Evolutionary conservation across 1,140 invertebrate species (phyloP).

Genomic region (Nilaparvata lugens): DNA sequence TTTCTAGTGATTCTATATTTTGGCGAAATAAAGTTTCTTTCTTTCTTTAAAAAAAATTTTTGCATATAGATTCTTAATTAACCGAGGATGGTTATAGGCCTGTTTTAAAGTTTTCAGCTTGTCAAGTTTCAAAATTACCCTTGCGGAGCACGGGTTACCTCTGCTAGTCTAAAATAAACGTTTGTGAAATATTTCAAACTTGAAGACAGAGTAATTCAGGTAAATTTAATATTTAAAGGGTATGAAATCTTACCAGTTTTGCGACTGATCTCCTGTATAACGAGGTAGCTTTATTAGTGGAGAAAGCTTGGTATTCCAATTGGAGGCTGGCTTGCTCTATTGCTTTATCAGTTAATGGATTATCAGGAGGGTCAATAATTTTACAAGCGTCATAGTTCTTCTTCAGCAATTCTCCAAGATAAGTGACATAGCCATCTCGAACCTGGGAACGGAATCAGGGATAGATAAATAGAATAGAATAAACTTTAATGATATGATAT

Average conservation of each 20-base stretch:
- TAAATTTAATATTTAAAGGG: not conserved
- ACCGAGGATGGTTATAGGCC: not conserved
- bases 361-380: slow-evolving; percentile 35
- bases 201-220: not conserved
- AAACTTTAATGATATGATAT: too few relatives aligned
- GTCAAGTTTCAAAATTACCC: not conserved
- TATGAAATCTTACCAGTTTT: slow-evolving; percentile 47
- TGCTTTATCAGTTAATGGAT: slow-evolving; percentile 40
- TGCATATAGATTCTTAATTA: too few relatives aligned
- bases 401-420: slow-evolving; percentile 51
- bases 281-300: slow-evolving; percentile 52
- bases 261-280: slow-evolving; percentile 57
- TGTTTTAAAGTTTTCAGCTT: not conserved
- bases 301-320: slow-evolving; percentile 64
- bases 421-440: slow-evolving; percentile 59
- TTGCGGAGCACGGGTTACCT: too few relatives aligned
- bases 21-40: too few relatives aligned
- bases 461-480: too few relatives aligned
- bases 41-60: not conserved
- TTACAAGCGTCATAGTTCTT: slow-evolving; percentile 49
- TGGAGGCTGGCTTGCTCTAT: slow-evolving; percentile 57
- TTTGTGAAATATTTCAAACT: not conserved
- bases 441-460: slow-evolving; percentile 29
- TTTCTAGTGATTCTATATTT: too few relatives aligned
- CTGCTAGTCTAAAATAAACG: not conserved